Percentiles rank a stretch among this genome's conserved stretches.
These are phyloP conservation scores for Cololabis saira DNA, from an alignment of 2,113 vertebrate species.

Conservation along the genomic window DNA sequence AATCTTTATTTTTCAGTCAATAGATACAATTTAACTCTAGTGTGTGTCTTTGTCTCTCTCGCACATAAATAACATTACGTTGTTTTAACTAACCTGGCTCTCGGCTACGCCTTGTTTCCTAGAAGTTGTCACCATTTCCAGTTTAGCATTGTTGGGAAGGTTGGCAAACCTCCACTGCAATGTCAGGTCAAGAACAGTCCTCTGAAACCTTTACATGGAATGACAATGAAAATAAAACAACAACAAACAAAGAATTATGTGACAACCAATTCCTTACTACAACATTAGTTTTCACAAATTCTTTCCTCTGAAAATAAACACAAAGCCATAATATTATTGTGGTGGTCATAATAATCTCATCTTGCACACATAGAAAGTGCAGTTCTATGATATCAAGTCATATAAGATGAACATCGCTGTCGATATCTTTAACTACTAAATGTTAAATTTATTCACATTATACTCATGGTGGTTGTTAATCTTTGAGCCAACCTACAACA, in stretches of 20 bases:
- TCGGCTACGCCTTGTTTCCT: constrained; percentile 75
- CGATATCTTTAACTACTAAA: no score
- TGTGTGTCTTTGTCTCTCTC: background rate
- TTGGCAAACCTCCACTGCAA: constrained; percentile 94
- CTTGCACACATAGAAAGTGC: no score
- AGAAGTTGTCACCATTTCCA: constrained; percentile 91
- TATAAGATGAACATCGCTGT: no score
- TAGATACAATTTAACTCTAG: background rate
- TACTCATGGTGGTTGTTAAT: no score
- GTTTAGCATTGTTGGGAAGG: constrained; percentile 96
- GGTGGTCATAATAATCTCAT: no score
- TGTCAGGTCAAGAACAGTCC: constrained; percentile 89
- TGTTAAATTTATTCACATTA: no score
- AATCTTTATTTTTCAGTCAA: background rate
- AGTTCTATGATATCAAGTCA: no score
- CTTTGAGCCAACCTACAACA: no score
- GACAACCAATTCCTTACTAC: no score
- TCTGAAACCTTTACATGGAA: constrained; percentile 89
- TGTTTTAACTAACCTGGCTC: constrained; percentile 79
- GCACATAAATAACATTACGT: background rate
- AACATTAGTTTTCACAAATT: no score
- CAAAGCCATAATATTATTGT: no score
- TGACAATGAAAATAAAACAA: background rate
- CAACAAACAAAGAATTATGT: background rate
- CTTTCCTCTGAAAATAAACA: no score